Conservation (phyloP, 2,797 vertebrate genomes). For the Bovichtus variegatus region DNA sequence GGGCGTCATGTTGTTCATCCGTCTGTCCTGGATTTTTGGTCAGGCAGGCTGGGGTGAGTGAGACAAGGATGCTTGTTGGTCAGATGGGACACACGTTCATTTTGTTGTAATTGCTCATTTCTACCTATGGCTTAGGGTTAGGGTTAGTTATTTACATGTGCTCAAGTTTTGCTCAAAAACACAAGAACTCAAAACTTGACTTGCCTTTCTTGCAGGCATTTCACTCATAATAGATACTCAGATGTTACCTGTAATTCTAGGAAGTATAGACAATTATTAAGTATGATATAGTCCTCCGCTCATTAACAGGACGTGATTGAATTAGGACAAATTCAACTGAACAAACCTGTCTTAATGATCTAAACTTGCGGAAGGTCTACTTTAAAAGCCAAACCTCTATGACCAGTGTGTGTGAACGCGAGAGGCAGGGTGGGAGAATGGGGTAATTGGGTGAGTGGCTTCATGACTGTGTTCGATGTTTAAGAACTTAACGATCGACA, state of each 20-base stretch:
- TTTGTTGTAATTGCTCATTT: slow-evolving; percentile 1
- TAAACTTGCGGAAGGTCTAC: slow-evolving; percentile 7
- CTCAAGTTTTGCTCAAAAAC: not conserved
- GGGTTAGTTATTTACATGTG: not conserved
- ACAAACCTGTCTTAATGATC: slow-evolving; percentile 31
- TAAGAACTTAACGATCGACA: slow-evolving; percentile 58
- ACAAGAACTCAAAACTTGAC: not conserved
- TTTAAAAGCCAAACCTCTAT: slow-evolving; percentile 18
- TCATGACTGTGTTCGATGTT: slow-evolving; percentile 44
- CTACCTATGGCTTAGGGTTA: not conserved
- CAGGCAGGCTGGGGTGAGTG: slow-evolving; percentile 96
- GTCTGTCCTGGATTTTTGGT: slow-evolving; percentile 98
- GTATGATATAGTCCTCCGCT: slow-evolving; percentile 10
- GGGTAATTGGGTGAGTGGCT: slow-evolving; percentile 22
- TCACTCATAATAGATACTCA: not conserved
- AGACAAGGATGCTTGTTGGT: not conserved
- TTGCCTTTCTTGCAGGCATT: not conserved
- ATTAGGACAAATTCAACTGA: slow-evolving; percentile 29
- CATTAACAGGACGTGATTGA: slow-evolving; percentile 41
- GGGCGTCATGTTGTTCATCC: slow-evolving; percentile 99
- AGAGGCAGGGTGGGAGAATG: not conserved
- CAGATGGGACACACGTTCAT: not conserved
- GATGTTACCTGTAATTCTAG: slow-evolving; percentile 6
- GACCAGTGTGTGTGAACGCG: not conserved
- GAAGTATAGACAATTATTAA: slow-evolving; percentile 31